Conservation (phyloP, 2,888 invertebrate genomes). For the Blera fallax region DNA sequence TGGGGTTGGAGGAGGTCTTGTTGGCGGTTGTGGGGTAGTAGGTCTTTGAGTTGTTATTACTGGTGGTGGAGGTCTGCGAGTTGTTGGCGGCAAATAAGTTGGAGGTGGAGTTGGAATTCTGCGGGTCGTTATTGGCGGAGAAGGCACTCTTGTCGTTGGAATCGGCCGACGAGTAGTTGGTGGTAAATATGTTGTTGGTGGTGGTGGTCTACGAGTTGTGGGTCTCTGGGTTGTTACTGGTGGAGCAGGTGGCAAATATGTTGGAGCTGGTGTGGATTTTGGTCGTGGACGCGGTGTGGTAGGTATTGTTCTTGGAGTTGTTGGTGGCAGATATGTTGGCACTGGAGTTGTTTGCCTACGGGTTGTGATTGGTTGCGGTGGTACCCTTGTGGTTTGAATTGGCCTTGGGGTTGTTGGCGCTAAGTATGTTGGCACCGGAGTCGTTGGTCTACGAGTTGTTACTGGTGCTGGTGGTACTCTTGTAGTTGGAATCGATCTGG, state of each 20-base stretch:
- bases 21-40: not conserved
- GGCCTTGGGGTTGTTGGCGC: conserved; percentile 74
- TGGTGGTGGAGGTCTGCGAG: conserved; percentile 5
- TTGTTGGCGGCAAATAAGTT: conserved; percentile 38
- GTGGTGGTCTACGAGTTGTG: conserved; percentile 14
- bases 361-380: conserved; percentile 72
- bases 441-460: conserved; percentile 47
- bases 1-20: conserved; percentile 1
- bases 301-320: conserved; percentile 36
- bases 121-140: conserved; percentile 3
- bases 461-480: conserved; percentile 67
- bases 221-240: too few relatives aligned
- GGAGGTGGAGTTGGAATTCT: conserved; percentile 6
- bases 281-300: too few relatives aligned
- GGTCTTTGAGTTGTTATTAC: conserved; percentile 21
- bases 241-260: not conserved
- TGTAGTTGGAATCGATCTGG: conserved; percentile 52
- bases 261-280: not conserved
- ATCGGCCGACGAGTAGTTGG: not conserved
- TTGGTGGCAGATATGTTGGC: conserved; percentile 69
- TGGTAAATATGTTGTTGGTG: conserved; percentile 16
- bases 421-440: conserved; percentile 60
- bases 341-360: conserved; percentile 26
- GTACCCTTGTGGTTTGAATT: conserved; percentile 15
- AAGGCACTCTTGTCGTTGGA: conserved; percentile 23